Evolutionary conservation across 2,888 invertebrate species (phyloP), one percentile per base, ranked within the genome.

Genomic region (Lacanobia wlatinum): DNA sequence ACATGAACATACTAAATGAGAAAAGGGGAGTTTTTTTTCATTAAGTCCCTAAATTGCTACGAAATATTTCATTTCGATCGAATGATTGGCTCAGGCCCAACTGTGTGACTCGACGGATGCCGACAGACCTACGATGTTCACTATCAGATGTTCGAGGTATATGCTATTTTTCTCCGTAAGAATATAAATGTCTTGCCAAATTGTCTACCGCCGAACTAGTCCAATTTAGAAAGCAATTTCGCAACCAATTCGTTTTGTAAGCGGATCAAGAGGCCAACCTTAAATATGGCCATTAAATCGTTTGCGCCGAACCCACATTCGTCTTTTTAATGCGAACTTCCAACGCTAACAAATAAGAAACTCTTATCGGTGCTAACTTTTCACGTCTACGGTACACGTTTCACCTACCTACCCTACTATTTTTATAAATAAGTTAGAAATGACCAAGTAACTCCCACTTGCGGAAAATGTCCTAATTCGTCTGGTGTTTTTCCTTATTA

Each of bases 131-230:
- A 88, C 90, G 91, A 90, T 91, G 90, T 90, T 90, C 91, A 88
- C 93, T 94, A 95, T 95, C 95, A 93, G 95, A 95, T 94, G 92
- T 91, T 92, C 91, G 90, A 90, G 92, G 93, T 93, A 94, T 91
- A 92, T 92, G 95, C 95, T 94, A 96, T 96, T 96, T 95, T 94
- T 95, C 95, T 95, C 92, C 90, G 85, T 92, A 92, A 92, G 95
- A 96, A 96, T 95, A 96, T 95, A 96, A 96, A 96, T 96, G 95
- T 93, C 95, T 95, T 94, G 95, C 95, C 94, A 95, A 96, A 95
- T 95, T 94, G 96, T 96, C 95, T 95, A 92, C 94, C 93, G 91
- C 93, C 93, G 91, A 94, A 95, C 95, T 95, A 94, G 95, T 94
- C 94, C 96, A 95, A 96, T 96, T 95, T 94, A 92, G 95, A 95